phyloP scores from a whole-genome alignment of 2,797 vertebrate genomes.

The Eutrigla gurnardus region DNA sequence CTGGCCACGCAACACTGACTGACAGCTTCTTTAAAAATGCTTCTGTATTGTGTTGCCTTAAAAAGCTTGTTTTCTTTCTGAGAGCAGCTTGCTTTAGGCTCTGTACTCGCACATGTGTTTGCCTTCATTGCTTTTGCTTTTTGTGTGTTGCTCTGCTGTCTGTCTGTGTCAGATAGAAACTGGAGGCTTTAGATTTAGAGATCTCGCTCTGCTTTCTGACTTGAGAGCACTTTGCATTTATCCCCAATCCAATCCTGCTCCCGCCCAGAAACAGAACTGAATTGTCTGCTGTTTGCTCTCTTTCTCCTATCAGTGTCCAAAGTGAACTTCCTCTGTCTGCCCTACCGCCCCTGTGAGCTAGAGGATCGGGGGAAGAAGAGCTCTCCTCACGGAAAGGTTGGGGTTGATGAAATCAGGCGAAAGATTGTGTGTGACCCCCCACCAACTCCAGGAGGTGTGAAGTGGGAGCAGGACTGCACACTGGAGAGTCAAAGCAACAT shows the following conservation, averaged over 20 bases:
- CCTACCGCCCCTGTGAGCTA: slow-evolving; percentile 58
- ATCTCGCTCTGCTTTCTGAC: slow-evolving; percentile 43
- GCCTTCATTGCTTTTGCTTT: slow-evolving; percentile 27
- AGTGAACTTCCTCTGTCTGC: slow-evolving; percentile 72
- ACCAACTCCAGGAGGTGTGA: slow-evolving; percentile 14
- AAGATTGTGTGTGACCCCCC: slow-evolving; percentile 36
- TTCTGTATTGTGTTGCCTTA: slow-evolving; percentile 34
- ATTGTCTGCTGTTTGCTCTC: slow-evolving; percentile 24
- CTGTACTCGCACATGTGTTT: slow-evolving; percentile 38
- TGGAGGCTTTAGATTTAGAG: slow-evolving; percentile 52
- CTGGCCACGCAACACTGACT: slow-evolving; percentile 36
- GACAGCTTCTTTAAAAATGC: slow-evolving; percentile 46
- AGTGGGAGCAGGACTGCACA: slow-evolving; percentile 45
- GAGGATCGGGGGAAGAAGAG: neutral
- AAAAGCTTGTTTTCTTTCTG: slow-evolving; percentile 45
- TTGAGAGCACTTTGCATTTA: slow-evolving; percentile 18
- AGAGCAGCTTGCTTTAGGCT: slow-evolving; percentile 30
- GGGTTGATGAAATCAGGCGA: slow-evolving; percentile 8
- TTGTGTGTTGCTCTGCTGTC: slow-evolving; percentile 6
- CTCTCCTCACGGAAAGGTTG: neutral
- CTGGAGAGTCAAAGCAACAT: slow-evolving; percentile 8
- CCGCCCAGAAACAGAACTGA: slow-evolving; percentile 18
- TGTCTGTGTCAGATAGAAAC: slow-evolving; percentile 52
- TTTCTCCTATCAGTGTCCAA: slow-evolving; percentile 61
- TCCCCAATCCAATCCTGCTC: slow-evolving; percentile 5